A percentile compares a stretch with the other conserved stretches of the same genome.
phyloP scores from a whole-genome alignment of 1,140 invertebrate genomes.

The Rhynchophorus ferrugineus region DNA sequence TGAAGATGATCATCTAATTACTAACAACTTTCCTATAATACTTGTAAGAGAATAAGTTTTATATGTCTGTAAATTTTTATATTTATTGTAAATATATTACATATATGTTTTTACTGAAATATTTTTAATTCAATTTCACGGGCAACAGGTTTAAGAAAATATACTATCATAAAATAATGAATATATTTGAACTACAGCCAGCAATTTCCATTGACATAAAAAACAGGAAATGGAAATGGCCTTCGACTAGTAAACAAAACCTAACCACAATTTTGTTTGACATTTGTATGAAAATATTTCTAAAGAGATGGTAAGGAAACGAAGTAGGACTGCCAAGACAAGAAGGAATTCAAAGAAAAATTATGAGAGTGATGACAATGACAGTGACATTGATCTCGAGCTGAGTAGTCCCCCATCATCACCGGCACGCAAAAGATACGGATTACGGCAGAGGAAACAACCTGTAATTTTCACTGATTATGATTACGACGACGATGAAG shows the following conservation, averaged over 20 bases:
- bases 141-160: no score
- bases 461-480: constrained; percentile 25
- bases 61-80: neutral
- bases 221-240: no score
- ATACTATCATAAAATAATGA: no score
- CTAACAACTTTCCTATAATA: constrained; percentile 92
- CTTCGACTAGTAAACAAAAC: constrained; percentile 11
- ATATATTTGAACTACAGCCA: neutral
- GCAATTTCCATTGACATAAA: no score
- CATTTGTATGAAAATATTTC: constrained; percentile 9
- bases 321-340: constrained; percentile 12
- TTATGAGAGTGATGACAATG: constrained; percentile 29
- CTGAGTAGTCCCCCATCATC: constrained; percentile 10
- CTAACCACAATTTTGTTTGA: constrained; percentile 15
- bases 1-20: constrained; percentile 86
- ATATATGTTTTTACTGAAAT: no score
- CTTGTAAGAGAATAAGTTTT: constrained; percentile 49
- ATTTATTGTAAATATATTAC: no score
- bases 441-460: constrained; percentile 26
- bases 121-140: no score
- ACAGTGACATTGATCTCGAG: constrained; percentile 26
- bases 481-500: constrained; percentile 29
- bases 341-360: constrained; percentile 14
- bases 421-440: constrained; percentile 28
- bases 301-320: constrained; percentile 30